Evolutionary conservation across 2,888 invertebrate genomes (phyloP), one percentile per base, ranked within the genome.

Genomic region (Melinopterus prodromus): DNA sequence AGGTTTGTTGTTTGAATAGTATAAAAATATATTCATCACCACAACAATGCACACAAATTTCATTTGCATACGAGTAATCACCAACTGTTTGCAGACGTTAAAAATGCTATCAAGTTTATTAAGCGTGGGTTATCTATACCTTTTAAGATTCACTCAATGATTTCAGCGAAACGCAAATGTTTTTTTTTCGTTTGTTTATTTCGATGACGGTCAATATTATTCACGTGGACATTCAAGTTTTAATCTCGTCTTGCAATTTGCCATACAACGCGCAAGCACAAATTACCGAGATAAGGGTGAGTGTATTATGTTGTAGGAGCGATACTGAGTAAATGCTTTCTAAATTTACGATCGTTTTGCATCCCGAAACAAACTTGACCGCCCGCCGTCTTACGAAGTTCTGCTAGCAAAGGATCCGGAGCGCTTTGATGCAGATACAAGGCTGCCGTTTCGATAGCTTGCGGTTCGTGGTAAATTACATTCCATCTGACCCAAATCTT

Each of bases 201-300:
- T n/a, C n/a, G 53, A 7, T 7, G 53, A 53, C 53, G 53, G 53
- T 53, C 53, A 53, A 53, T 53, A 12, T 53, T 53, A 53, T 12
- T 9, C 53, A 53, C 53, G 5, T 12, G 53, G 53, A 53, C 53
- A 53, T 12, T 1, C 53, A 53, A 53, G 53, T 74, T 74, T 74
- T 74, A 74, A 74, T 74, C 74, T 74, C 37, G 36, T n/a, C 74
- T 35, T 36, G 74, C 74, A 74, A 74, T 74, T 74, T 74, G 74
- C 74, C 74, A 37, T 36, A 37, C 74, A 74, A 74, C 37, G 35
- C 37, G 74, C 74, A 74, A 35, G 35, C 35, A 35, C 74, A 74
- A 74, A 37, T 37, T 74, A 37, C 74, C n/a, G 35, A 74, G 74
- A 74, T 74, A 74, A n/a, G 35, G 74, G 37, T 26, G 74, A 74